phyloP scores from a whole-genome alignment of 2,113 vertebrate species.

The Psittacus erithacus region DNA sequence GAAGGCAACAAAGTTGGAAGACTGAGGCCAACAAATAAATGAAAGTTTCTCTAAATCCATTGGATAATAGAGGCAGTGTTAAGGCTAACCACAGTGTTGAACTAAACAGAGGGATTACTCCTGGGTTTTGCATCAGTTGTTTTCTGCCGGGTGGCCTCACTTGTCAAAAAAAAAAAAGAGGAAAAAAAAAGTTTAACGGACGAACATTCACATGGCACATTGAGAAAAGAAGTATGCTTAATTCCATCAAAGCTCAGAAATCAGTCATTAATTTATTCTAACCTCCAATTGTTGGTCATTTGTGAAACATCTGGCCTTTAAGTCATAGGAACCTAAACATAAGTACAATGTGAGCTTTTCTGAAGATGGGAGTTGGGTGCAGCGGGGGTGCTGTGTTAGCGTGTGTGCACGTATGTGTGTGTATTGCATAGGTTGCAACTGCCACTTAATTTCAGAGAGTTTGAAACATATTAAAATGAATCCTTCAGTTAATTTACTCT shows the following conservation, averaged over 20 bases:
- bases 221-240: constrained; percentile 97
- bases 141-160: constrained; percentile 99
- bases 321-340: constrained; percentile 78
- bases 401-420: not conserved
- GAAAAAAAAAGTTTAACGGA: constrained; percentile 83
- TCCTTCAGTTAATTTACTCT: constrained; percentile 63
- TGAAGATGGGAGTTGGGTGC: constrained; percentile 32
- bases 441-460: constrained; percentile 37
- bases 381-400: not conserved
- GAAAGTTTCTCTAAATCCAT: constrained; percentile 98
- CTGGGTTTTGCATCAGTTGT: constrained; percentile 99
- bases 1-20: constrained; percentile 84
- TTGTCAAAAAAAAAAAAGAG: constrained; percentile 87
- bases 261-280: constrained; percentile 98
- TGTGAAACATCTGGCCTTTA: constrained; percentile 92
- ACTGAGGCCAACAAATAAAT: constrained; percentile 94
- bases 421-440: not conserved
- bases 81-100: constrained; percentile 96
- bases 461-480: constrained; percentile 45
- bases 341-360: constrained; percentile 63
- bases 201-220: constrained; percentile 92
- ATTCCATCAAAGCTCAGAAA: constrained; percentile 99
- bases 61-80: constrained; percentile 99
- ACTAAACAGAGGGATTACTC: constrained; percentile 97
- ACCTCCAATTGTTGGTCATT: constrained; percentile 89